Evolutionary conservation across 2,888 invertebrate species (phyloP).

Genomic region (Lepeophtheirus nordmannii): DNA sequence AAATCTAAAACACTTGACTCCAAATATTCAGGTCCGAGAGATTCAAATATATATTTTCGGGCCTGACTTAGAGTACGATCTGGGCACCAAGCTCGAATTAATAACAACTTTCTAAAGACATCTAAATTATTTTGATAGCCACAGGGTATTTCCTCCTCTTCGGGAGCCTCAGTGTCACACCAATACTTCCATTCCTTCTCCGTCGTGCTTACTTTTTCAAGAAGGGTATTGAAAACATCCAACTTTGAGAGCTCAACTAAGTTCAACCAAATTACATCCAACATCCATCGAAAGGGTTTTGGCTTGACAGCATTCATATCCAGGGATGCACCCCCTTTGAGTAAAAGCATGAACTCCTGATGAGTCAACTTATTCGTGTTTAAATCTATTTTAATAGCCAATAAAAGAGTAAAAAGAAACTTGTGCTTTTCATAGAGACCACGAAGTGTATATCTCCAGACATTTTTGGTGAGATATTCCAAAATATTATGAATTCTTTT

Average conservation of each 20-base stretch:
- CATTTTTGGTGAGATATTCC: conserved; percentile 72
- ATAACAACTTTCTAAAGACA: conserved; percentile 65
- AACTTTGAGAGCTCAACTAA: conserved; percentile 80
- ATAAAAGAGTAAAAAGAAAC: conserved; percentile 74
- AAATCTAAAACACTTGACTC: conserved; percentile 82
- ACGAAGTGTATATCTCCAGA: conserved; percentile 78
- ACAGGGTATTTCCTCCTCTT: conserved; percentile 75
- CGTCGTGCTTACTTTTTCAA: conserved; percentile 60
- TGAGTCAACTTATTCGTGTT: conserved; percentile 63
- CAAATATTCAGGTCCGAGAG: conserved; percentile 68
- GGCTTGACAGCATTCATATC: conserved; percentile 80
- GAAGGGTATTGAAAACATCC: conserved; percentile 57
- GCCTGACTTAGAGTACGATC: conserved; percentile 76
- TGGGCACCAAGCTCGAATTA: conserved; percentile 86
- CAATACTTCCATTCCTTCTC: conserved; percentile 76
- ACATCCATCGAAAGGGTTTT: conserved; percentile 84
- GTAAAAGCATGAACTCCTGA: conserved; percentile 83
- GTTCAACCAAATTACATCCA: conserved; percentile 91
- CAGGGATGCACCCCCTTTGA: conserved; percentile 82
- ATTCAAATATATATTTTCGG: conserved; percentile 40
- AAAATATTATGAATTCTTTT: conserved; percentile 78
- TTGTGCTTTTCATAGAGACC: conserved; percentile 87
- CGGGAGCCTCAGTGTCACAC: conserved; percentile 85
- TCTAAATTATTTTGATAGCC: conserved; percentile 71
- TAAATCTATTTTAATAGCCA: conserved; percentile 87